Conservation (phyloP, 30 jellyfish, hydroid and myxozoan genomes). For the Pelagia noctiluca region DNA sequence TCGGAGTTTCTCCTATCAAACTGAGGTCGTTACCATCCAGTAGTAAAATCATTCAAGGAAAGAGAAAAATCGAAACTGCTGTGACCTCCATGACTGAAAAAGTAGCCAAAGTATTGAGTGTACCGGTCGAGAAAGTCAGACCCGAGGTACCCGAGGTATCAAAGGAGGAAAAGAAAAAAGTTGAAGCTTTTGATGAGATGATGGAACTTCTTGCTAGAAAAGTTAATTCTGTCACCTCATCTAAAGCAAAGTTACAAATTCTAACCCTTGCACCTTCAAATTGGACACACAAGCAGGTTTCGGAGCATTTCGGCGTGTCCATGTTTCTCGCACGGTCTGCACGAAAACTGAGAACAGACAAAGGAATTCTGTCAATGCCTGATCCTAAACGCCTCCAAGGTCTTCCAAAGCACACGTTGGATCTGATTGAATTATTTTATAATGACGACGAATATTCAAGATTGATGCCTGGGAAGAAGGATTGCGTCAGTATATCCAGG, state of each 20-base stretch:
- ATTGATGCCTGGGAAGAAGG: conserved; percentile 75
- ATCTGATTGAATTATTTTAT: background rate
- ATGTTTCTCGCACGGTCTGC: conserved; percentile 50
- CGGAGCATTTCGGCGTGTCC: conserved; percentile 34
- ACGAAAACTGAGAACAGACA: conserved; percentile 22
- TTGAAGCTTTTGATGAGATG: no score
- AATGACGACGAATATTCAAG: conserved; percentile 57
- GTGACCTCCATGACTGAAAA: no score
- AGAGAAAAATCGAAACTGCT: no score
- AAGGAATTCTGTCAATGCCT: conserved; percentile 44
- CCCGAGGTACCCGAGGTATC: no score
- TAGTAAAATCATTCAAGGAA: no score
- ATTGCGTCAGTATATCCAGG: conserved; percentile 56
- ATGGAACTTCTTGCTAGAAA: no score
- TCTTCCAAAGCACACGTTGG: background rate
- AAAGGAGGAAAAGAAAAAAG: no score
- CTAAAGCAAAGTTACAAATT: conserved; percentile 2
- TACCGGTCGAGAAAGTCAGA: no score
- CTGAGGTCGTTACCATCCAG: no score
- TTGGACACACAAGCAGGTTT: conserved; percentile 35
- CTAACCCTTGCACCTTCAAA: conserved; percentile 39
- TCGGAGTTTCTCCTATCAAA: no score
- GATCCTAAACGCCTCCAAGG: conserved; percentile 10
- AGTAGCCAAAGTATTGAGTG: no score
- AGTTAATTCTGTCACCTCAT: no score